A percentile compares a stretch with the other conserved stretches of the same genome.
These are phyloP conservation scores for Oscheius sp. DNA, from an alignment of 2,888 invertebrate genomes.

Conservation along the genomic window DNA sequence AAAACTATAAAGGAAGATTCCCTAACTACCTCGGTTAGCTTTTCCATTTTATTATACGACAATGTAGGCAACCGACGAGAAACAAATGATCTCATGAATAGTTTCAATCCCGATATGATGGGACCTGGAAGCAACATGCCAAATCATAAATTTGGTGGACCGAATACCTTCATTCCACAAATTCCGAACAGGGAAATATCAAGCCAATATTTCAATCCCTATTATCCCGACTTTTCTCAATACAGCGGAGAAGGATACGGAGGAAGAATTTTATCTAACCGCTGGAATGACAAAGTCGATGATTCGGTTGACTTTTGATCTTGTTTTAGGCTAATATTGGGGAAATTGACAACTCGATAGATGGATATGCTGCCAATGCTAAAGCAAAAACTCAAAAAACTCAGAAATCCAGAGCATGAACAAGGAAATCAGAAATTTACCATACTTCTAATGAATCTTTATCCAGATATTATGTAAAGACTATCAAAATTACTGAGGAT, in stretches of 20 bases:
- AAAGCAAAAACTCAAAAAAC: slow-evolving; percentile 9
- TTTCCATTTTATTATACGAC: neutral
- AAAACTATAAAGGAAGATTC: slow-evolving; percentile 7
- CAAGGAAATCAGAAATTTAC: neutral
- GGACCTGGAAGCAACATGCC: neutral
- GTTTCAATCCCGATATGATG: slow-evolving; percentile 30
- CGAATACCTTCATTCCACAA: slow-evolving; percentile 16
- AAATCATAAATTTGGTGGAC: slow-evolving; percentile 2
- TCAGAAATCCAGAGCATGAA: slow-evolving; percentile 4
- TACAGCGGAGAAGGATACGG: slow-evolving; percentile 6
- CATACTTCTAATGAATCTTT: slow-evolving; percentile 4
- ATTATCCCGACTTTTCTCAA: slow-evolving; percentile 1
- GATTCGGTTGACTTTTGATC: too few relatives aligned
- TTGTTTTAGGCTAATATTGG: slow-evolving; percentile 8
- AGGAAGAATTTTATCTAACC: slow-evolving; percentile 13
- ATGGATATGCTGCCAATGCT: slow-evolving; percentile 15
- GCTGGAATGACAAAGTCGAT: slow-evolving; percentile 20
- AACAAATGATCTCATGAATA: slow-evolving; percentile 42
- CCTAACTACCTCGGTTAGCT: slow-evolving; percentile 34
- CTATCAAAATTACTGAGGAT: neutral
- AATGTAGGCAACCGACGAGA: slow-evolving; percentile 34
- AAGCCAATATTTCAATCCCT: slow-evolving; percentile 15
- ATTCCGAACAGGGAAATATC: slow-evolving; percentile 3
- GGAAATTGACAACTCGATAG: slow-evolving; percentile 1
- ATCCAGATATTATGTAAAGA: neutral